These are phyloP conservation scores for Cynopterus sphinx DNA, from an alignment of 2,797 vertebrate species.

Conservation along the genomic window DNA sequence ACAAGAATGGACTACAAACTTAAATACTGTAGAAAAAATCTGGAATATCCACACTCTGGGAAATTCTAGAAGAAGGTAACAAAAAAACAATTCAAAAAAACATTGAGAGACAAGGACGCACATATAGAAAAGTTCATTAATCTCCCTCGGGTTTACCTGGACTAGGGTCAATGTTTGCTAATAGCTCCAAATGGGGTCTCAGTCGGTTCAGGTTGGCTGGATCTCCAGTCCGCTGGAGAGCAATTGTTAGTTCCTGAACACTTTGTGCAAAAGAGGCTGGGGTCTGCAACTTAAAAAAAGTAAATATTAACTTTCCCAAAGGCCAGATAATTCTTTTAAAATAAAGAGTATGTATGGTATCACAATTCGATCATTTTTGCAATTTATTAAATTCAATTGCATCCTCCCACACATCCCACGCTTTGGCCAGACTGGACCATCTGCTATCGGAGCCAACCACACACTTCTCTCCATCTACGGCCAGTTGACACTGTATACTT, in stretches of 20 bases:
- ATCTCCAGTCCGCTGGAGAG: conserved; percentile 98
- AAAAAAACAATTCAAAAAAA: conserved; percentile 33
- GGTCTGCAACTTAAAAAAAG: conserved; percentile 95
- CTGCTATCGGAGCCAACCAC: not conserved
- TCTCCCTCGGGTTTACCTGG: conserved; percentile 88
- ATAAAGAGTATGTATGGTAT: not conserved
- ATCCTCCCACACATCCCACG: not conserved
- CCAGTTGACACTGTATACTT: not conserved
- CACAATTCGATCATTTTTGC: not conserved
- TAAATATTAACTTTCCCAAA: conserved; percentile 81
- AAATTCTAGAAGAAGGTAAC: conserved; percentile 2
- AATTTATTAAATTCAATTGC: conserved; percentile 46
- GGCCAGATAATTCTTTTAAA: conserved; percentile 30
- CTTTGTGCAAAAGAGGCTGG: conserved; percentile 99
- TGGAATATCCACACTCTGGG: not conserved
- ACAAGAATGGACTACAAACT: not conserved
- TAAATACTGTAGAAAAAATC: not conserved
- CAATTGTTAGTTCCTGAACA: conserved; percentile 99
- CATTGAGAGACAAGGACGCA: not conserved
- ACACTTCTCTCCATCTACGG: not conserved
- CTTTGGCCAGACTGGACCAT: not conserved
- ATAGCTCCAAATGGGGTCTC: conserved; percentile 95
- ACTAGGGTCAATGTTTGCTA: conserved; percentile 99
- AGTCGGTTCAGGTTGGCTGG: conserved; percentile 98
- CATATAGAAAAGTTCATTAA: not conserved